Conservation (phyloP, 2,888 invertebrate genomes). For the Neoaliturus tenellus region DNA sequence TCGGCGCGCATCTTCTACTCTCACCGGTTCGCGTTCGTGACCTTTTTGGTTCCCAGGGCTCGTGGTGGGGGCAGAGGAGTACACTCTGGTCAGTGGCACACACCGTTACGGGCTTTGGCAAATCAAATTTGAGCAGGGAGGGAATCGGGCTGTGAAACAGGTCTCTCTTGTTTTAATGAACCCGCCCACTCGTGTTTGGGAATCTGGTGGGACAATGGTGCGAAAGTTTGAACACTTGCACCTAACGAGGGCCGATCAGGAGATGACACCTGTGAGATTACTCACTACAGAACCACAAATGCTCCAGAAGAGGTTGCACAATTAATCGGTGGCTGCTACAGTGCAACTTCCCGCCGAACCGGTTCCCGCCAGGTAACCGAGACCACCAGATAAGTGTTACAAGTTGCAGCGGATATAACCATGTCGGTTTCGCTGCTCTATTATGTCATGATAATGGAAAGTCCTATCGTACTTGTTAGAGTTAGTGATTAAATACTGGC, state of each 20-base stretch:
- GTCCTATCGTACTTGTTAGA: too few relatives aligned
- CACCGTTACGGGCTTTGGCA: conserved; percentile 36
- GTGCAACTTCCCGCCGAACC: conserved; percentile 29
- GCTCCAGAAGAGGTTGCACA: background rate
- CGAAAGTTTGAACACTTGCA: background rate
- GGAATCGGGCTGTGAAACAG: conserved; percentile 10
- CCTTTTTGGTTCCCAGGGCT: conserved; percentile 49
- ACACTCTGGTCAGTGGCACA: conserved; percentile 49
- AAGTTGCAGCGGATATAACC: background rate
- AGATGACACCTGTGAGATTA: background rate
- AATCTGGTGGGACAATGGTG: background rate
- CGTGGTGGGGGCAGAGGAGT: conserved; percentile 23
- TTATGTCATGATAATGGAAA: background rate
- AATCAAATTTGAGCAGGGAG: conserved; percentile 23
- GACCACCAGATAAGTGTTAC: conserved; percentile 39
- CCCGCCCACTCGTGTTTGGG: background rate
- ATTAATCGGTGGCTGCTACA: conserved; percentile 9
- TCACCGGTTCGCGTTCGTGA: conserved; percentile 51
- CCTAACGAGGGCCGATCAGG: background rate
- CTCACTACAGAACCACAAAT: background rate
- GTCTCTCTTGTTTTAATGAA: background rate
- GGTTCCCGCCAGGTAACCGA: background rate
- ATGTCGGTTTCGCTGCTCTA: background rate
- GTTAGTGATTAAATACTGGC: too few relatives aligned
- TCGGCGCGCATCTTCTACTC: conserved; percentile 41